Evolutionary conservation across 2,113 vertebrate species (phyloP).

Genomic region (Myiagra hebetior): DNA sequence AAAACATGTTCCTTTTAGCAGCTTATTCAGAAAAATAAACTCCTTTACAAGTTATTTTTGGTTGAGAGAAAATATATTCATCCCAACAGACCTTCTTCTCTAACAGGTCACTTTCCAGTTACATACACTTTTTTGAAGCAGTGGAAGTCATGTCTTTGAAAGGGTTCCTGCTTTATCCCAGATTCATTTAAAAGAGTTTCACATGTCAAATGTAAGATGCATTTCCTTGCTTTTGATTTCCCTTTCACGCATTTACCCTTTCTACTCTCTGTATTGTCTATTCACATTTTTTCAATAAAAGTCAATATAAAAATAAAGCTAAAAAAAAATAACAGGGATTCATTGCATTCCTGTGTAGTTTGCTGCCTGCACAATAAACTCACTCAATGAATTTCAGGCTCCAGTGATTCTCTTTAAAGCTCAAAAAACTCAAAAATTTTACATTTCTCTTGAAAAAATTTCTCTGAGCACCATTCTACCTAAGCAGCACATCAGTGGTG

Average conservation of each 20-base stretch:
- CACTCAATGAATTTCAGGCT: background rate
- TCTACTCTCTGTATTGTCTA: constrained; percentile 1
- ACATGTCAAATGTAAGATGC: background rate
- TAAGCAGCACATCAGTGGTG: fast-evolving
- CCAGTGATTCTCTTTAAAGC: background rate
- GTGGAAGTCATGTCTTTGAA: constrained; percentile 29
- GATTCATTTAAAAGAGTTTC: constrained; percentile 29
- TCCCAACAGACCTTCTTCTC: constrained; percentile 9
- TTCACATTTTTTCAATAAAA: constrained; percentile 20
- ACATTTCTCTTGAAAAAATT: background rate
- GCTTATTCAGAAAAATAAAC: constrained; percentile 35
- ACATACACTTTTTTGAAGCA: constrained; percentile 24
- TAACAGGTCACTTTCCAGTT: constrained; percentile 52
- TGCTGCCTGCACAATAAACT: background rate
- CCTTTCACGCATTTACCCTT: constrained; percentile 18
- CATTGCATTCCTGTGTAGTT: background rate
- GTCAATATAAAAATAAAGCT: constrained; percentile 5
- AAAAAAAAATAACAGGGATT: background rate
- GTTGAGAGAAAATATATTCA: constrained; percentile 41
- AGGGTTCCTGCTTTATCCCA: constrained; percentile 10
- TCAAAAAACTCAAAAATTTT: background rate
- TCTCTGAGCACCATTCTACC: background rate
- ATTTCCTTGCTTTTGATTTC: constrained; percentile 28
- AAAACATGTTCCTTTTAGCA: constrained; percentile 31
- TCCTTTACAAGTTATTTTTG: constrained; percentile 18